Evolutionary conservation across 2,113 vertebrate genomes (phyloP).

Genomic region (Eudyptes chrysolophus): DNA sequence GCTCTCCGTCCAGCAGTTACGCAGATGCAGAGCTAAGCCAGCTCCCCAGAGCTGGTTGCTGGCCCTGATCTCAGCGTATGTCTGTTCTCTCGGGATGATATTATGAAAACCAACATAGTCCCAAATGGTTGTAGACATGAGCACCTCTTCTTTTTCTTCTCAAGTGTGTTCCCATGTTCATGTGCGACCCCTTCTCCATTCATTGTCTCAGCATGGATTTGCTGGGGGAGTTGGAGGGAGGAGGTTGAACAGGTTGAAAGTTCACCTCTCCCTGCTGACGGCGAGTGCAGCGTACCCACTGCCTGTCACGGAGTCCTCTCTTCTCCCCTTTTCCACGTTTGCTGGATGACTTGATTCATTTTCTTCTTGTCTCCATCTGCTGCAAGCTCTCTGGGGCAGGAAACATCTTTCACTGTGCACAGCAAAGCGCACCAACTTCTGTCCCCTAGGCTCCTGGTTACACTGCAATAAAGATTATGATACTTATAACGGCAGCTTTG

Average conservation of each 20-base stretch:
- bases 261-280: background rate
- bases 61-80: accelerated
- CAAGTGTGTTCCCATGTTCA: background rate
- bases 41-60: background rate
- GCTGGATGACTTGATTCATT: background rate
- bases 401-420: background rate
- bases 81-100: background rate
- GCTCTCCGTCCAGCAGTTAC: background rate
- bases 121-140: background rate
- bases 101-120: background rate
- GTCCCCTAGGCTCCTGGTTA: background rate
- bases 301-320: background rate
- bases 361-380: background rate
- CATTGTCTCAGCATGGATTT: accelerated
- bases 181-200: background rate
- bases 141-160: background rate
- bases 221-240: background rate
- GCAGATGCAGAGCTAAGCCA: background rate
- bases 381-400: background rate
- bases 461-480: background rate
- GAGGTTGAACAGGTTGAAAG: background rate
- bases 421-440: background rate
- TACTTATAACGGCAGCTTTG: background rate
- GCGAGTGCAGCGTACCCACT: accelerated
- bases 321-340: background rate